Conservation (phyloP, 2,797 vertebrate species). For the Holocentrus rufus region DNA sequence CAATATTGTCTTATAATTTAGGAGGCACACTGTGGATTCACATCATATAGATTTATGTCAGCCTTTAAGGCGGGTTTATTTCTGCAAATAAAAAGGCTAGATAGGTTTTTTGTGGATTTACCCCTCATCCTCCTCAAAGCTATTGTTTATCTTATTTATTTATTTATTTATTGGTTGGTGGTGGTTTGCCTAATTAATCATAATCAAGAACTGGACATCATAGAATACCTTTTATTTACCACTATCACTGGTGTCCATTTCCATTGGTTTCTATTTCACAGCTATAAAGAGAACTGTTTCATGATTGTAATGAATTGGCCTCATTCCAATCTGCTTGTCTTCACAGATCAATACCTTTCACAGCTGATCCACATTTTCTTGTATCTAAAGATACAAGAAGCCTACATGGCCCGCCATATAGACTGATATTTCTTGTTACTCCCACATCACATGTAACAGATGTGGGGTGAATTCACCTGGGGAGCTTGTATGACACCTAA, state of each 20-base stretch:
- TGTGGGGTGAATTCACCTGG: constrained; percentile 31
- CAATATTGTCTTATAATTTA: no score
- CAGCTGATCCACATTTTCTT: constrained; percentile 26
- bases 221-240: not conserved
- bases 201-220: not conserved
- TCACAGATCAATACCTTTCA: constrained; percentile 45
- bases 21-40: no score
- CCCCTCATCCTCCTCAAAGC: no score
- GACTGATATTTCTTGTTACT: not conserved
- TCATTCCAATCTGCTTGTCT: constrained; percentile 46
- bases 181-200: no score
- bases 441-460: constrained; percentile 24
- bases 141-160: no score
- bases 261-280: not conserved
- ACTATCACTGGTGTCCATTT: not conserved
- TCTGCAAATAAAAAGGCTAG: no score
- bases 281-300: constrained; percentile 9
- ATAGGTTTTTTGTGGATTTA: no score
- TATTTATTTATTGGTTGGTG: no score
- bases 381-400: constrained; percentile 33
- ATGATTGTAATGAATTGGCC: constrained; percentile 38
- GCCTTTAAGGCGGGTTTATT: no score
- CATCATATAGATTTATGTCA: no score
- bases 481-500: not conserved
- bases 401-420: not conserved